Percentiles rank a stretch among this genome's conserved stretches.
Conservation (phyloP, 2,888 invertebrate species). For the Scelioninae gen. 1 region DNA sequence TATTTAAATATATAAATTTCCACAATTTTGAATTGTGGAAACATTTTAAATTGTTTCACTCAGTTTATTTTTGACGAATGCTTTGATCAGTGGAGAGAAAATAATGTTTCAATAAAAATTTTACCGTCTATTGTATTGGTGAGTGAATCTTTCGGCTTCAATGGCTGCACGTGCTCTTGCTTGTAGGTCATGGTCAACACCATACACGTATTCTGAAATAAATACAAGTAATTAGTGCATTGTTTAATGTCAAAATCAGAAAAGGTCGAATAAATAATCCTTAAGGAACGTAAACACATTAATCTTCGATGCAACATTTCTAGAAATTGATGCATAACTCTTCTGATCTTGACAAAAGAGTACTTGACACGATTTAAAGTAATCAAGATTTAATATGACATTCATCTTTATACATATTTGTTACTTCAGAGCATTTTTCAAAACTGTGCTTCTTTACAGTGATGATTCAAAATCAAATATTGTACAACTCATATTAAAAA, state of each 20-base stretch:
- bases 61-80: too few relatives aligned
- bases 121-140: slow-evolving; percentile 78
- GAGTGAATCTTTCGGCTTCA: slow-evolving; percentile 81
- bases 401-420: slow-evolving; percentile 51
- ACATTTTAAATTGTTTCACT: too few relatives aligned
- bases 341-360: slow-evolving; percentile 64
- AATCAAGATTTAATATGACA: slow-evolving; percentile 45
- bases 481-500: too few relatives aligned
- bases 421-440: too few relatives aligned
- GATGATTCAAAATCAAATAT: too few relatives aligned
- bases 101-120: slow-evolving; percentile 42
- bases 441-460: too few relatives aligned
- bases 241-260: slow-evolving; percentile 46
- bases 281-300: slow-evolving; percentile 47
- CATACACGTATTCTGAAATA: slow-evolving; percentile 81
- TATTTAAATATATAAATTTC: too few relatives aligned
- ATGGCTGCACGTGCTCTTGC: slow-evolving; percentile 82
- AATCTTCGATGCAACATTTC: slow-evolving; percentile 34
- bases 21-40: too few relatives aligned
- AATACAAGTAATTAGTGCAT: slow-evolving; percentile 63
- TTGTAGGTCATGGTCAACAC: slow-evolving; percentile 82
- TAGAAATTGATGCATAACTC: slow-evolving; percentile 62
- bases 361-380: slow-evolving; percentile 63
- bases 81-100: too few relatives aligned
- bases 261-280: slow-evolving; percentile 56